Evolutionary conservation across 2,797 vertebrate species (phyloP), one percentile per base, ranked within the genome.

Genomic region (Hapalemur alaotrensis): DNA sequence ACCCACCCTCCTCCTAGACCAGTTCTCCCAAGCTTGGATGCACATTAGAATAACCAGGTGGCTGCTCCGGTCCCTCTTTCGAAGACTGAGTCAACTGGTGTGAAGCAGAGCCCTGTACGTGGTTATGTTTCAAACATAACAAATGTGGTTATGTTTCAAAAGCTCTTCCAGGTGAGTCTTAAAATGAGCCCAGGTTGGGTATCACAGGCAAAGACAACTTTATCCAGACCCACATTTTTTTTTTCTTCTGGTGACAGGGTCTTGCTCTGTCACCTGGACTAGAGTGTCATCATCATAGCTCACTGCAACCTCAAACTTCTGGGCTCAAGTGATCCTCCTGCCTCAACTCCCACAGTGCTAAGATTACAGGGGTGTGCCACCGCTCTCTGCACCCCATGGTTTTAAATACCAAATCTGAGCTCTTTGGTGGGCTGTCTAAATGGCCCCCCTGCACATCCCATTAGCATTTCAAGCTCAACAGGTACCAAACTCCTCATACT

Each of bases 371-470:
- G 18, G 15, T 65, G 4, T 2, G 32, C 17, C 63, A 35, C 63
- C 17, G 3, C 7, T 18, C 17, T 32, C 17, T 8, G 63, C 32
- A 17, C 32, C 17, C 17, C 50, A 17, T 32, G 23, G 14, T 61
- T 91, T 94, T 92, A 91, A 93, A 65, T 70, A 76, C 52, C 59
- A 90, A 89, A 89, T 85, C 46, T 52, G 3, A 82, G n/a, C 63
- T 69, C 82, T 81, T 38, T 57, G 69, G 57, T 63, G 32, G 41
- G 32, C 70, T 88, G 22, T 12, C 79, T 93, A 61, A 84, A 81
- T 13, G 18, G 18, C 1, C 59, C 25, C 28, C 32, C 4, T 43
- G 20, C 52, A 43, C 70, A 69, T 35, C 8, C 28, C 63, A 79
- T 0, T 48, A 23, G 48, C 14, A 57, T 76, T 87, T 73, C 35